Percentiles rank a stretch among this genome's conserved stretches.
Evolutionary conservation across 2,888 invertebrate species (phyloP).

Genomic region (Ormyrus pomaceus): DNA sequence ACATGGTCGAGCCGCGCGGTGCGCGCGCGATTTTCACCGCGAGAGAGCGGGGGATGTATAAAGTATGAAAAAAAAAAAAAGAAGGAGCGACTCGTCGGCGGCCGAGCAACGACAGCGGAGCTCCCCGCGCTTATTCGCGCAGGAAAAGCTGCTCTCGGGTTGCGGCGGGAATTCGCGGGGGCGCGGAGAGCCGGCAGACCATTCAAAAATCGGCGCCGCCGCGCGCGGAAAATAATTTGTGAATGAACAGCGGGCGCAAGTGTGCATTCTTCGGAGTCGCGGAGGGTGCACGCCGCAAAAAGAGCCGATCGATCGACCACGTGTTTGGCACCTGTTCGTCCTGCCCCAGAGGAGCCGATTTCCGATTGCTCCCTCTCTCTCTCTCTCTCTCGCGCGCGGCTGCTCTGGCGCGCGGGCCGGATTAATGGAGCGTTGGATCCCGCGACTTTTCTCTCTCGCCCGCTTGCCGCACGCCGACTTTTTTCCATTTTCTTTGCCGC

Average conservation of each 20-base stretch:
- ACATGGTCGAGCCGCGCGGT: conserved; percentile 60
- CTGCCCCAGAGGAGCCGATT: conserved; percentile 54
- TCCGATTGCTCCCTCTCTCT: conserved; percentile 43
- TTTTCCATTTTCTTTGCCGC: conserved; percentile 12
- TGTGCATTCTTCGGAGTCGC: conserved; percentile 61
- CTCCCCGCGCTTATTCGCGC: conserved; percentile 52
- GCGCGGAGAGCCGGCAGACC: conserved; percentile 12
- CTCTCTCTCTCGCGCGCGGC: not conserved
- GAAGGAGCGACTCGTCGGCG: not conserved
- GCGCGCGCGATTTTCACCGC: conserved; percentile 63
- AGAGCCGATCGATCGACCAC: conserved; percentile 72
- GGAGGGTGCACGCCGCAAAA: conserved; percentile 20
- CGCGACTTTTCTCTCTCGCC: not conserved
- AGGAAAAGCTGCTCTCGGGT: conserved; percentile 40
- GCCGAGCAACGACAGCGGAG: not conserved
- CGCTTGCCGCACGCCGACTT: conserved; percentile 13
- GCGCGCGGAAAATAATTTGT: conserved; percentile 64
- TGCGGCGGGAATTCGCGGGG: not conserved
- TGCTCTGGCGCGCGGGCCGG: not conserved
- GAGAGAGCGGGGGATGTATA: conserved; percentile 60
- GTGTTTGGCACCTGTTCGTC: conserved; percentile 73
- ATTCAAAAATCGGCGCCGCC: conserved; percentile 48
- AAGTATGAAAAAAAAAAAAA: conserved; percentile 61
- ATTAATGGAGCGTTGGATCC: conserved; percentile 39
- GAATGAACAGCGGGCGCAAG: conserved; percentile 71